Conservation (phyloP, 2,113 vertebrate genomes). For the Sisor rabdophorus region DNA sequence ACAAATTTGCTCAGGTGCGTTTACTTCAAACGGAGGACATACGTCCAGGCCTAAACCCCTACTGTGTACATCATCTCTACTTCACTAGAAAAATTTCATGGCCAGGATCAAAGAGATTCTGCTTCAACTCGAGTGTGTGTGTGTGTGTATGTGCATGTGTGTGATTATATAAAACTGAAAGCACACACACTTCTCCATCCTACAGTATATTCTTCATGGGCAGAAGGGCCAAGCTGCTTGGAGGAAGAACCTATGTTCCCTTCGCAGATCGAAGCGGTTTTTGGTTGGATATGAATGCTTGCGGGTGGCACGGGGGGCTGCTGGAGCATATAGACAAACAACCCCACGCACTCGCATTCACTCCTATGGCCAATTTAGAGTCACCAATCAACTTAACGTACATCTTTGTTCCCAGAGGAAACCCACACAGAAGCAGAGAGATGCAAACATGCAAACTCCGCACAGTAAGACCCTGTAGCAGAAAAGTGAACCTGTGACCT, state of each 20-base stretch:
- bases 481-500: no score
- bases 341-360: no score
- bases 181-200: background rate
- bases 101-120: conserved; percentile 27
- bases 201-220: background rate
- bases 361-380: no score
- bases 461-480: no score
- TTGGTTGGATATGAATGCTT: no score
- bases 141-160: background rate
- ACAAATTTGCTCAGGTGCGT: background rate
- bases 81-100: conserved; percentile 11
- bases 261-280: background rate
- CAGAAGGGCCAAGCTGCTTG: background rate
- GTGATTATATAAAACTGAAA: background rate
- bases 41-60: conserved; percentile 1
- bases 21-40: background rate
- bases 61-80: background rate
- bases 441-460: no score
- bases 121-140: background rate
- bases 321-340: no score
- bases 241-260: no score
- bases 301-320: no score
- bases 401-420: no score
- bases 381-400: no score
- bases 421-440: no score